phyloP scores from a whole-genome alignment of 2,888 invertebrate genomes.

The Pteria penguin region DNA sequence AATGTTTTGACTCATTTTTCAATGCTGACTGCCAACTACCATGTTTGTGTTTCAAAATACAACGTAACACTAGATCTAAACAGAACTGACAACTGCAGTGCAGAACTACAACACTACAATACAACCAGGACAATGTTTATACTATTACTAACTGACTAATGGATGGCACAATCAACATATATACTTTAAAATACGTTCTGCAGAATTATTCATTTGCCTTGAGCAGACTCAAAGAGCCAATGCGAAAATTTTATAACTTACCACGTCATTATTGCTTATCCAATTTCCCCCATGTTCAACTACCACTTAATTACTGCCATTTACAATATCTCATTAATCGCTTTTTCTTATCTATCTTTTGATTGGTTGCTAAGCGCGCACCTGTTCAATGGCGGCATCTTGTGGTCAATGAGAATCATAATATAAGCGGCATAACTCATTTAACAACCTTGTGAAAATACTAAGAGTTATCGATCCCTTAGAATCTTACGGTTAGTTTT shows the following conservation, averaged over 20 bases:
- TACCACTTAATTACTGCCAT: conserved; percentile 12
- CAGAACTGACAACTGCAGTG: too few species aligned
- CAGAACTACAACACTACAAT: too few species aligned
- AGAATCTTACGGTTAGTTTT: background rate
- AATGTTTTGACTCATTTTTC: too few species aligned
- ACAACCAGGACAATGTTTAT: too few species aligned
- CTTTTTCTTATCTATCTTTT: conserved; percentile 9
- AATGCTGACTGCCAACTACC: too few species aligned
- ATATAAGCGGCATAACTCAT: background rate
- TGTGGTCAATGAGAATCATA: background rate
- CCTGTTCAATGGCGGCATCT: conserved; percentile 8
- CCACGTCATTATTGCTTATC: background rate
- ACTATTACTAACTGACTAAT: too few species aligned
- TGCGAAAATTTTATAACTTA: background rate
- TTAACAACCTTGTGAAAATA: background rate
- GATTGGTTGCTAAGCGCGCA: conserved; percentile 53
- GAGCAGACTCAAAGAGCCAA: too few species aligned
- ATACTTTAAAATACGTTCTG: too few species aligned
- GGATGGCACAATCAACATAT: too few species aligned
- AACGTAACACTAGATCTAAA: too few species aligned
- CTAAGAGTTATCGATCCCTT: background rate
- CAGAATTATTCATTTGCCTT: too few species aligned
- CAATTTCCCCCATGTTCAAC: background rate
- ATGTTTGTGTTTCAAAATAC: too few species aligned
- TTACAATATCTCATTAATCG: conserved; percentile 11